Base-by-base conservation (phyloP, 2,797 vertebrate genomes). In the Dipus sagitta region DNA sequence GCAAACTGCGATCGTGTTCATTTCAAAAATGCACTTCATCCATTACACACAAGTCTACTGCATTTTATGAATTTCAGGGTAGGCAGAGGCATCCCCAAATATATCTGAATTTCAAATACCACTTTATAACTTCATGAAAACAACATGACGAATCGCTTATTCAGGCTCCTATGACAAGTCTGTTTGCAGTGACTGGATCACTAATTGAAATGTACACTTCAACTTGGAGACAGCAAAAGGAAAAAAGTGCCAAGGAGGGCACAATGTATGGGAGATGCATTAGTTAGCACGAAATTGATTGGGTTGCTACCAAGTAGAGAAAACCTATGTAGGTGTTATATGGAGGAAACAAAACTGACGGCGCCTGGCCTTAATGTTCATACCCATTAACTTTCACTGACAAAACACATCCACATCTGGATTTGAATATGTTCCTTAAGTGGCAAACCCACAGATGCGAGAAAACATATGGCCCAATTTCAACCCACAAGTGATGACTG, bases 171-270 rank as follows among this genome's bases (percentile, higher is more conserved):
- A 74, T 94, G 84, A 96, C 92, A 96, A 94, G 93, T 95, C 67
- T 91, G 64, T 93, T 76, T 93, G 34, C 76, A 28, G 30, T 91
- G 96, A 95, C 58, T 92, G 62, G 38, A 76, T 42, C 82, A 85
- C 87, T 96, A 95, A 96, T 84, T 95, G 92, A 96, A 96, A 95
- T 88, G 88, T 93, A 89, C 75, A 94, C 67, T 92, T 95, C 92
- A 85, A 88, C 74, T 85, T 84, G 26, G 8, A 93, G 62, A 30
- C 42, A 95, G 62, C 6, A 85, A 93, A 95, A 95, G 71, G 82
- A 38, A 80, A 92, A 96, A 94, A 86, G 68, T 89, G 79, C 32
- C 91, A 94, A 18, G 34, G 1, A 6, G 88, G 72, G 77, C 47
- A 32, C 68, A 54, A 23, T 89, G 81, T 95, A 85, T 54, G 54